Base-by-base conservation (phyloP, 2,113 vertebrate genomes). In the Dipodomys spectabilis region DNA sequence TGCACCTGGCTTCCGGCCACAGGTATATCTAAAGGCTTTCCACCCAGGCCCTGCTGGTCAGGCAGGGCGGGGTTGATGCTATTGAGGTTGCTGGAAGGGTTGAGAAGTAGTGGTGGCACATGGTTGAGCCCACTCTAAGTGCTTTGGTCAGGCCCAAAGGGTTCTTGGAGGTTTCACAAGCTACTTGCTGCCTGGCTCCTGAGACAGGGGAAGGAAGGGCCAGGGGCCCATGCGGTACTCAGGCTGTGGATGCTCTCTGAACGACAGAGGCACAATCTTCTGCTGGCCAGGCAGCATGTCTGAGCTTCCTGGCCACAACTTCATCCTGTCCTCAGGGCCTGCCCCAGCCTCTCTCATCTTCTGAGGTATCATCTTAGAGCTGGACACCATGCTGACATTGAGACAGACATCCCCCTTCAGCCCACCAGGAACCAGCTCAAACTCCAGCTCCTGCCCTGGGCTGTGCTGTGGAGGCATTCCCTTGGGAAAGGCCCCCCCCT, bases 41-140 rank as follows among this genome's bases (percentile, higher is more conserved):
- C 99, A 78, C 99, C 99, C 23, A 99, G 98, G 92, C 98, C 96
- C 28, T 98, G 98, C 95, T 98, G 98, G 7, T 92, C 97, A 0
- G 97, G 98, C 97, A 95, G 98, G 94, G 98, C 98, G 64, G 98
- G 95, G 97, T 95, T 98, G 98, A 98, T 98, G 98, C 98, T 98
- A 68, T 97, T 97, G n/a, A 98, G 97, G 97, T 98, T 99, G 94
- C 97, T 97, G 97, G 98, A 96, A 94, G 98, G 98, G 95, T 98
- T 98, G 95, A 99, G 98, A 98, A 98, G 98, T 99, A 99, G 98
- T 98, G 99, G 98, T 91, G 99, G 98, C 97, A 99, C 99, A 94
- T 99, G 99, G 98, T 99, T 99, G 93, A 99, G 99, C 90, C 99
- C 98, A 97, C 98, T 99, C 97, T 99, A 99, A 98, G 98, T 98